These are phyloP conservation scores for Hipposideros armiger DNA, from an alignment of 2,113 vertebrate genomes.

Conservation along the genomic window DNA sequence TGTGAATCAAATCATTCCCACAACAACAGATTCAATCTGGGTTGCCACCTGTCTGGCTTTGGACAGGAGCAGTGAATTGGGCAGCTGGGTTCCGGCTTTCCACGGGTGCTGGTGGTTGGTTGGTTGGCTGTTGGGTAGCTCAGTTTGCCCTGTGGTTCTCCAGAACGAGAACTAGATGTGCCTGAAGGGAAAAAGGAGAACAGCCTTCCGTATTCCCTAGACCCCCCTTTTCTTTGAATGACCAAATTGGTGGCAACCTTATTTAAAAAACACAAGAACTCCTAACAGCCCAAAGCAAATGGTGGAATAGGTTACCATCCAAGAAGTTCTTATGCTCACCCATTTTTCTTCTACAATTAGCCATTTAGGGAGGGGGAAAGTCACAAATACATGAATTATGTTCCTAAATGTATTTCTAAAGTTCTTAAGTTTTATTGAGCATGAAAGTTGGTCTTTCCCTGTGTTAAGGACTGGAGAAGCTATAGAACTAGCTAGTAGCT, in stretches of 20 bases:
- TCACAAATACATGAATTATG: conserved; percentile 90
- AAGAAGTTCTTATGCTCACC: conserved; percentile 65
- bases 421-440: conserved; percentile 93
- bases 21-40: conserved; percentile 89
- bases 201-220: conserved; percentile 34
- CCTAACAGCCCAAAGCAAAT: conserved; percentile 73
- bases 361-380: conserved; percentile 83
- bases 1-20: conserved; percentile 90
- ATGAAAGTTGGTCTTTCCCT: conserved; percentile 92
- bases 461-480: conserved; percentile 88
- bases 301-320: conserved; percentile 70
- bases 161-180: not conserved
- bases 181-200: not conserved
- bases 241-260: conserved; percentile 59
- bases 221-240: conserved; percentile 52
- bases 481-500: conserved; percentile 88
- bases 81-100: conserved; percentile 77
- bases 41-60: conserved; percentile 89
- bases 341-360: conserved; percentile 86
- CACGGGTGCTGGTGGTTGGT: conserved; percentile 58
- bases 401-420: conserved; percentile 90
- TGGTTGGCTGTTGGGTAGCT: conserved; percentile 16
- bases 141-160: conserved; percentile 59
- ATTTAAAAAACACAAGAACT: conserved; percentile 65
- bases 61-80: conserved; percentile 75